Evolutionary conservation across 2,113 vertebrate species (phyloP).

Genomic region (Scophthalmus maximus): DNA sequence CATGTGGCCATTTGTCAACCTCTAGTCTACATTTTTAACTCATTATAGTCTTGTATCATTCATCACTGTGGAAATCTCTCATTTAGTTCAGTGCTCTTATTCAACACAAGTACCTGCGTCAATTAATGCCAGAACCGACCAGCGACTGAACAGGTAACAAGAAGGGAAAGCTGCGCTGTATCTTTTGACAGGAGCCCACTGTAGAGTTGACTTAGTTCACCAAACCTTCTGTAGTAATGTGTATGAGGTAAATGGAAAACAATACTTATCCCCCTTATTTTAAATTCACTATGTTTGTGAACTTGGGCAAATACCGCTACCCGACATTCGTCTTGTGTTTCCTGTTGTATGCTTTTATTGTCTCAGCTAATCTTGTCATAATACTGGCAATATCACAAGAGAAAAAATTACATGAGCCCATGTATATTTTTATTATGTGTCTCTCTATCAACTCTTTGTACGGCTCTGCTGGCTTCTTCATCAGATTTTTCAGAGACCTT

Average conservation of each 20-base stretch:
- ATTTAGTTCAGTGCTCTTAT: too few species aligned
- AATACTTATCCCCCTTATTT: conserved; percentile 42
- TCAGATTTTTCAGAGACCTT: conserved; percentile 75
- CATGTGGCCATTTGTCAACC: too few species aligned
- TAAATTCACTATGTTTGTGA: conserved; percentile 61
- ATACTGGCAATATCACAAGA: conserved; percentile 51
- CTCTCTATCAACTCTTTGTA: conserved; percentile 81
- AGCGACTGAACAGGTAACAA: not conserved
- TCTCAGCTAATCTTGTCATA: conserved; percentile 57
- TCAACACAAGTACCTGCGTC: too few species aligned
- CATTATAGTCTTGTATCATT: not conserved
- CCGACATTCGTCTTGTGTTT: conserved; percentile 39
- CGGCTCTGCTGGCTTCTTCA: conserved; percentile 78
- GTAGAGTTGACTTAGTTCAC: not conserved
- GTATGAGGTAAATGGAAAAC: conserved; percentile 59
- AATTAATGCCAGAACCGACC: not conserved
- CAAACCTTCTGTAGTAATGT: not conserved
- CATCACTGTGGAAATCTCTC: too few species aligned
- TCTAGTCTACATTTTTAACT: too few species aligned
- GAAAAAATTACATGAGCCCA: conserved; percentile 69
- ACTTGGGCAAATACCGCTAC: conserved; percentile 57
- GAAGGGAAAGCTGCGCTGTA: not conserved
- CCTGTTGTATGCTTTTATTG: conserved; percentile 39
- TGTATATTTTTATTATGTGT: conserved; percentile 81
- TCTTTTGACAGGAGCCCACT: not conserved